These are phyloP conservation scores for Rhynchotus rufescens DNA, from an alignment of 2,797 vertebrate genomes.

Conservation along the genomic window DNA sequence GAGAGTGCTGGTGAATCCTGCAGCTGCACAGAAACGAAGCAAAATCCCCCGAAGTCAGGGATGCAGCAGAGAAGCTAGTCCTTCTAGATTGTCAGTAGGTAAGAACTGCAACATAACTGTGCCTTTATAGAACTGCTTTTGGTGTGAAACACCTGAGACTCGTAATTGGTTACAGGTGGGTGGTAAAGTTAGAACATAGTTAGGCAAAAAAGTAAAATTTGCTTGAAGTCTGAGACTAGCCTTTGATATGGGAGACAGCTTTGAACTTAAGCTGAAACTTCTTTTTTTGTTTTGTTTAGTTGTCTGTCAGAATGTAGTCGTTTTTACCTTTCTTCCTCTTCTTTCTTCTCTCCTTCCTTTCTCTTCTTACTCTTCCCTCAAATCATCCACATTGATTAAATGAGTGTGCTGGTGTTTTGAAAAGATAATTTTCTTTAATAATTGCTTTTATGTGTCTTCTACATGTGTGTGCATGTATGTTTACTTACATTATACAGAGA, in stretches of 20 bases:
- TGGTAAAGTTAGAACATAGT: background rate
- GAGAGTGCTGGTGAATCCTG: slow-evolving; percentile 85
- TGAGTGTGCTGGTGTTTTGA: background rate
- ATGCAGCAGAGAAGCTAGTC: slow-evolving; percentile 96
- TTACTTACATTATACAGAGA: background rate
- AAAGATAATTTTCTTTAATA: background rate
- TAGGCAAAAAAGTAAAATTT: rapidly evolving
- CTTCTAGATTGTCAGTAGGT: slow-evolving; percentile 95
- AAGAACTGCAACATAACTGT: slow-evolving; percentile 58
- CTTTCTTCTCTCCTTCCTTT: background rate
- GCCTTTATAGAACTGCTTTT: background rate
- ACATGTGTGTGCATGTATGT: background rate
- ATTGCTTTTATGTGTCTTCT: background rate
- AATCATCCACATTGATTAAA: background rate
- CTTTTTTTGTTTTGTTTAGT: background rate
- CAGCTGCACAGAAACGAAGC: slow-evolving; percentile 89
- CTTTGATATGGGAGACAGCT: background rate
- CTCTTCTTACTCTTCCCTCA: background rate
- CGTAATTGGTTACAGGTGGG: background rate
- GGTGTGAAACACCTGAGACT: background rate
- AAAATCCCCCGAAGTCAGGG: slow-evolving; percentile 97
- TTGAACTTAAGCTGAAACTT: background rate
- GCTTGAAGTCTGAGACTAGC: background rate
- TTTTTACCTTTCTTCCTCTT: background rate
- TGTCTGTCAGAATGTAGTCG: background rate